phyloP scores from a whole-genome alignment of 2,113 vertebrate genomes.

The Oreotrochilus melanogaster region DNA sequence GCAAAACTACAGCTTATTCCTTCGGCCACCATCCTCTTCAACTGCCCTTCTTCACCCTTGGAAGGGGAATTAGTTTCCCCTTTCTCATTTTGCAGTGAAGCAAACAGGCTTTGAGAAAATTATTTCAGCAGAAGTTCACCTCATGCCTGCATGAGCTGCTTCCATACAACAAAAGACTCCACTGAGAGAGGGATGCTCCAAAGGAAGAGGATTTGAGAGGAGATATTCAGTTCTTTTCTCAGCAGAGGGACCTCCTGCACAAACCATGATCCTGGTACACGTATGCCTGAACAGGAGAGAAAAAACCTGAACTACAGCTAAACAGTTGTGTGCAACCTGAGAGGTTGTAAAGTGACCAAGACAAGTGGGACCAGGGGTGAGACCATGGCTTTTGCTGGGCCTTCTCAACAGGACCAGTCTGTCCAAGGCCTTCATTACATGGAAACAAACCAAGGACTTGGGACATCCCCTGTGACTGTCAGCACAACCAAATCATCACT shows the following conservation, averaged over 20 bases:
- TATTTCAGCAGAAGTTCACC: not conserved
- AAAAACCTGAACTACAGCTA: not conserved
- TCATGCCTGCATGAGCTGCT: not conserved
- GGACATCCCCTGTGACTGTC: not conserved
- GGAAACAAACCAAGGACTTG: not conserved
- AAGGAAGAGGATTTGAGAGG: not conserved
- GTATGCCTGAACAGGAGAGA: rapidly evolving
- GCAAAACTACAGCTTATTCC: not conserved
- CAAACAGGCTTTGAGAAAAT: not conserved
- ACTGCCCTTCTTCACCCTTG: not conserved
- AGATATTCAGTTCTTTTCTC: not conserved
- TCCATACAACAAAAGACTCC: slow-evolving; percentile 2
- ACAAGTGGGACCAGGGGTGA: not conserved
- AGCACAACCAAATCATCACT: not conserved
- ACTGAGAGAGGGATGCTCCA: not conserved
- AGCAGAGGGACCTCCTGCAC: not conserved
- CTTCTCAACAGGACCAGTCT: not conserved
- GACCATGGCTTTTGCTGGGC: rapidly evolving
- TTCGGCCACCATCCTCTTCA: not conserved
- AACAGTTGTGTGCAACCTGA: not conserved
- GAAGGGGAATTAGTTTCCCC: not conserved
- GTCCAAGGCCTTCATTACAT: not conserved
- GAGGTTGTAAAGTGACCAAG: not conserved
- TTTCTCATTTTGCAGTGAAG: not conserved
- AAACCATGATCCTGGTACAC: rapidly evolving